phyloP scores from a whole-genome alignment of 2,888 invertebrate genomes.

The Tethea ocularis region DNA sequence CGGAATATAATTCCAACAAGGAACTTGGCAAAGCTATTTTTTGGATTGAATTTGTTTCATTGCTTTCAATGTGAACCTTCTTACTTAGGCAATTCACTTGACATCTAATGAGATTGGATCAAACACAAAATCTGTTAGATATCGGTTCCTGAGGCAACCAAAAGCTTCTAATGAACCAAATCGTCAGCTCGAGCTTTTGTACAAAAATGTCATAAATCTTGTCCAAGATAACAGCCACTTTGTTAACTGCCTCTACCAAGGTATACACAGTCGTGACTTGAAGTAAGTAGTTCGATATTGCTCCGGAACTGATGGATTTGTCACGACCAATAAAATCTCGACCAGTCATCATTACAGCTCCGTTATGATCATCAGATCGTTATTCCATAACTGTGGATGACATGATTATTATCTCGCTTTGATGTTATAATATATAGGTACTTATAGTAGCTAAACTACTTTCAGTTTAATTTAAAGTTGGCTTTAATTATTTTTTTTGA shows the following conservation, averaged over 20 bases:
- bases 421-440: neutral
- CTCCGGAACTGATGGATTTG: constrained; percentile 22
- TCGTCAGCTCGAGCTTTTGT: neutral
- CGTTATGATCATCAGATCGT: constrained; percentile 2
- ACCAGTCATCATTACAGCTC: neutral
- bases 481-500: no score
- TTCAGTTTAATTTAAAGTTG: no score
- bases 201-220: constrained; percentile 5
- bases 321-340: constrained; percentile 21
- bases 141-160: no score
- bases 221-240: neutral
- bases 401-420: neutral
- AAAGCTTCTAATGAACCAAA: neutral
- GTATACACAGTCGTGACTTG: neutral
- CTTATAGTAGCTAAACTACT: no score
- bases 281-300: neutral
- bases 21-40: no score
- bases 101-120: neutral
- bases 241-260: neutral
- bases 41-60: no score
- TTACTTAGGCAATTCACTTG: neutral
- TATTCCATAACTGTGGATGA: neutral
- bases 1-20: no score
- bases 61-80: no score
- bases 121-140: neutral